Evolutionary conservation across 2,888 invertebrate genomes (phyloP).

Genomic region (Ornithoptera priamus): DNA sequence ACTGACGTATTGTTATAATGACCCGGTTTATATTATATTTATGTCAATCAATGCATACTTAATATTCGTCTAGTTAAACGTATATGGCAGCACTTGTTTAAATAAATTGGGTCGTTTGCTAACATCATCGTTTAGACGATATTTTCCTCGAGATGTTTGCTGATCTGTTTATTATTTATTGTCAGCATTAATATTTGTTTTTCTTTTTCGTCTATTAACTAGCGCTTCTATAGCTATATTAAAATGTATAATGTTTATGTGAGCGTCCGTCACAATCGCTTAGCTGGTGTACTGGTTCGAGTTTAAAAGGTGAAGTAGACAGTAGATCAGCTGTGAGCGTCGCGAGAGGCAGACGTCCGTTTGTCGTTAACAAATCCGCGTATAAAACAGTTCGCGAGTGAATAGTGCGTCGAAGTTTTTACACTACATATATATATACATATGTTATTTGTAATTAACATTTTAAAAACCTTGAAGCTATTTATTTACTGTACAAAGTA

Average conservation of each 20-base stretch:
- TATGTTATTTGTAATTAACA: conserved; percentile 3
- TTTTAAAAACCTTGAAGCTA: not conserved
- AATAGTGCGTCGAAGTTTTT: conserved; percentile 38
- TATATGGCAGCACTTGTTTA: not conserved
- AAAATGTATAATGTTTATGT: conserved; percentile 22
- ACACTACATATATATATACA: not conserved
- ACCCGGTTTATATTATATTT: conserved; percentile 12
- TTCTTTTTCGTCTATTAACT: not conserved
- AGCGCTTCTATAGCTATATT: conserved; percentile 35
- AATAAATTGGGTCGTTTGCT: conserved; percentile 5
- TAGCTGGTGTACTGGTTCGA: conserved; percentile 32
- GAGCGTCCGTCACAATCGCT: conserved; percentile 39
- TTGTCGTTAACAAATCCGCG: conserved; percentile 35
- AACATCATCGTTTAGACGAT: conserved; percentile 7
- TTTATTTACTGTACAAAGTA: not conserved
- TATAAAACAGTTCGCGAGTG: conserved; percentile 44
- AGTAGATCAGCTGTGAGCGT: conserved; percentile 59
- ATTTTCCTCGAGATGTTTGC: not conserved
- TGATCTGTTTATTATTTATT: not conserved
- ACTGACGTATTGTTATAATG: conserved; percentile 9
- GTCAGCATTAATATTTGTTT: conserved; percentile 1
- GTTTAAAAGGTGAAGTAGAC: conserved; percentile 41
- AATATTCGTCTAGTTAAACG: conserved; percentile 1
- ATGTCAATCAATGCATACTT: conserved; percentile 8
- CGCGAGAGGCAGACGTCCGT: conserved; percentile 54